These are phyloP conservation scores for Bursaphelenchus mucronatus DNA, from an alignment of 1,140 invertebrate genomes.

Conservation along the genomic window DNA sequence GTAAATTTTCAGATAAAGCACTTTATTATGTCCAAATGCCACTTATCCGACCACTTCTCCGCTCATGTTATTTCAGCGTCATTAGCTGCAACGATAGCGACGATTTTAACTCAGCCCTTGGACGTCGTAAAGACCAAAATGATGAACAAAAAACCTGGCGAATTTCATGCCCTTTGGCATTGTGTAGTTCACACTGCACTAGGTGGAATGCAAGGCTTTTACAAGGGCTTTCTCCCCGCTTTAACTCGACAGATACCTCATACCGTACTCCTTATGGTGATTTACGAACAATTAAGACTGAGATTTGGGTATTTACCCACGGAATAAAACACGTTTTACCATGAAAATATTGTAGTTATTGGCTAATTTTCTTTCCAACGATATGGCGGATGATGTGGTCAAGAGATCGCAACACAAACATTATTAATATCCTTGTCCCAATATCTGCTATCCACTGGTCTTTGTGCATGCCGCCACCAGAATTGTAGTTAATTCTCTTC, in stretches of 20 bases:
- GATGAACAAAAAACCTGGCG: constrained; percentile 89
- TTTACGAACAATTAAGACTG: constrained; percentile 79
- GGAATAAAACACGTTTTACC: too few relatives aligned
- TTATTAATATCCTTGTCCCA: too few relatives aligned
- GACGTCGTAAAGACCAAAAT: constrained; percentile 92
- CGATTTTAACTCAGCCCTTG: constrained; percentile 85
- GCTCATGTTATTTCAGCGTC: constrained; percentile 86
- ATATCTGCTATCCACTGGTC: too few relatives aligned
- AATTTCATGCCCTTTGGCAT: constrained; percentile 73
- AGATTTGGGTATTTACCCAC: constrained; percentile 36
- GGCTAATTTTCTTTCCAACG: too few relatives aligned
- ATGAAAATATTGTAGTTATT: too few relatives aligned
- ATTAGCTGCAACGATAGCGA: constrained; percentile 82
- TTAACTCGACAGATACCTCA: constrained; percentile 94
- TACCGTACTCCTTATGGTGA: constrained; percentile 90
- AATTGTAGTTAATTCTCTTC: too few relatives aligned
- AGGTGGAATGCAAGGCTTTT: constrained; percentile 84
- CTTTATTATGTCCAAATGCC: constrained; percentile 57
- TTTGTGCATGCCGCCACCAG: too few relatives aligned
- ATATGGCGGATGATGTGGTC: too few relatives aligned
- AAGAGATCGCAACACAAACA: too few relatives aligned
- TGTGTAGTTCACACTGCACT: constrained; percentile 77
- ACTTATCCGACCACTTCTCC: constrained; percentile 72
- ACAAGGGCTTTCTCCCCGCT: constrained; percentile 92
- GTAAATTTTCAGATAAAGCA: too few relatives aligned